Evolutionary conservation across 2,888 invertebrate genomes (phyloP).

Genomic region (Arctia plantaginis): DNA sequence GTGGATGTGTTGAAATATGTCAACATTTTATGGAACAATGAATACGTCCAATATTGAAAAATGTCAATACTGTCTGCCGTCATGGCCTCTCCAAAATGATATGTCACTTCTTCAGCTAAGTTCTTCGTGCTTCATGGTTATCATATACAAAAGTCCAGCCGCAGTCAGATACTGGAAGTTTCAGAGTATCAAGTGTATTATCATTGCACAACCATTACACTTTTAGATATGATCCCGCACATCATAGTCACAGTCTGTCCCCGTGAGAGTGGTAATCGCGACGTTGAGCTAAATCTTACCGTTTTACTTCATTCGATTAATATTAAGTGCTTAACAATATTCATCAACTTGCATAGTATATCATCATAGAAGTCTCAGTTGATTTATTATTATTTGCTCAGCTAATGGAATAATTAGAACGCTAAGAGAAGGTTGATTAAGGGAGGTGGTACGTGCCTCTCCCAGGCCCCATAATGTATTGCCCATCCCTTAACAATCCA

Average conservation of each 20-base stretch:
- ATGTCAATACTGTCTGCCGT: too few species aligned
- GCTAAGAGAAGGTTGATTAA: conserved; percentile 68
- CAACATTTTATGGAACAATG: too few species aligned
- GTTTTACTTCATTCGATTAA: not conserved
- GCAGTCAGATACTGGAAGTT: too few species aligned
- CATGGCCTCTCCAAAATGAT: too few species aligned
- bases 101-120: too few species aligned
- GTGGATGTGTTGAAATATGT: too few species aligned
- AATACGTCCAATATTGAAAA: too few species aligned
- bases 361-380: conserved; percentile 56
- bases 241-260: not conserved
- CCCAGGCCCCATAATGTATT: conserved; percentile 54
- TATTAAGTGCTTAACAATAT: conserved; percentile 30
- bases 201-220: not conserved
- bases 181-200: too few species aligned
- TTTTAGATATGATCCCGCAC: not conserved
- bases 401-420: conserved; percentile 80
- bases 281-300: not conserved
- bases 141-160: too few species aligned
- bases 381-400: conserved; percentile 80
- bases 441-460: conserved; percentile 49
- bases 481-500: conserved; percentile 60
- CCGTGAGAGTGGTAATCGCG: not conserved
- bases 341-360: conserved; percentile 24
- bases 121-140: too few species aligned